These are phyloP conservation scores for Ceratitis capitata DNA, from an alignment of 1,140 invertebrate species.

Conservation along the genomic window DNA sequence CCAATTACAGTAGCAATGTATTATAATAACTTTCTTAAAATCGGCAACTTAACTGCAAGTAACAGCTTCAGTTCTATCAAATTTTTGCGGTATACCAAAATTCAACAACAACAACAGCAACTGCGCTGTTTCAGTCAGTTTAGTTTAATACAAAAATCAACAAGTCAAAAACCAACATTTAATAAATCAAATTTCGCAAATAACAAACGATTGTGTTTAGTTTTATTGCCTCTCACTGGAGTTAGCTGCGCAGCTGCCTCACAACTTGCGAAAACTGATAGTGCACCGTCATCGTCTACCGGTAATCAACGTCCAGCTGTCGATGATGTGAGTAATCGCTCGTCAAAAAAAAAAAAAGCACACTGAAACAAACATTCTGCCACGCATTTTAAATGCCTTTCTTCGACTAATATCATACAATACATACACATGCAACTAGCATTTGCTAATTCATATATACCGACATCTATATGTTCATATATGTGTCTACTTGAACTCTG, in stretches of 20 bases:
- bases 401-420: too few species aligned
- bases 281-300: not conserved
- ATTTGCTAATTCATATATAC: too few species aligned
- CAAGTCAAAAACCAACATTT: not conserved
- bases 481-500: too few species aligned
- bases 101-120: conserved; percentile 39
- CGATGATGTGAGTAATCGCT: conserved; percentile 53
- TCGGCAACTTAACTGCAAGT: not conserved
- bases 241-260: conserved; percentile 49
- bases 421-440: too few species aligned
- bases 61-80: not conserved
- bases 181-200: not conserved
- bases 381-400: too few species aligned
- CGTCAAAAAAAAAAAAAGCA: not conserved
- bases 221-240: conserved; percentile 49
- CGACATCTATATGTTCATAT: too few species aligned
- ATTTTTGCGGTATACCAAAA: conserved; percentile 21
- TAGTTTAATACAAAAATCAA: conserved; percentile 39
- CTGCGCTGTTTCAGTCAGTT: conserved; percentile 24
- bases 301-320: not conserved
- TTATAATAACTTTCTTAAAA: conserved; percentile 33
- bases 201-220: conserved; percentile 50
- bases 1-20: conserved; percentile 41
- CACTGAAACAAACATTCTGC: too few species aligned
- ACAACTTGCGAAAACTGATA: not conserved